Evolutionary conservation across 2,888 invertebrate species (phyloP), one percentile per base, ranked within the genome.

Genomic region (Andrena chrysosceles): DNA sequence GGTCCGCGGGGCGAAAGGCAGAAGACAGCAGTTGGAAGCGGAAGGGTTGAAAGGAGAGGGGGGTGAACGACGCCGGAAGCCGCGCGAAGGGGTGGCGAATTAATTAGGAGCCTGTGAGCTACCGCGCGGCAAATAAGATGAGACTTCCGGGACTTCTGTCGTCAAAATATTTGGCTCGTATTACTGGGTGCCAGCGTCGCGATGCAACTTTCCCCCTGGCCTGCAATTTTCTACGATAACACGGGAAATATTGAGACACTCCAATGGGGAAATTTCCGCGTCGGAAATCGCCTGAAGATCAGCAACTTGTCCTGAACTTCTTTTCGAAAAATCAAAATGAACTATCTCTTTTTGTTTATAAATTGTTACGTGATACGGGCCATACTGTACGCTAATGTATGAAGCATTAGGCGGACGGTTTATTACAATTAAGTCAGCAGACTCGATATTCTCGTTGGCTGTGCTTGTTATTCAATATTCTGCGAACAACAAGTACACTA

Each of bases 41-140:
- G 59, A 49, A 23, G 26, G n/a, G 26, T 56, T 59, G 35, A 72
- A 56, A 67, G 33, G 52, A 63, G 52, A 31, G 35, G 60, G 54
- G 54, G 20, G 20, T 4, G 23, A 49, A 6, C 20, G 26, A 33
- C 49, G 49, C n/a, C 54, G 62, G 62, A 72, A 62, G 31, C 8
- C 20, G 52, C 23, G 54, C 23, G 35, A 35, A 6, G 56, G 60
- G n/a, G 52, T 81, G 70, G 76, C 77, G 87, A 89, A 91, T 92
- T 93, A 93, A 93, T 93, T 92, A 93, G 92, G 91, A 91, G 82
- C 83, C 84, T 83, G 83, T 78, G 87, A 90, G 87, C 90, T 89
- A 87, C 87, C 87, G 81, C 79, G 77, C 72, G 81, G 85, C 84
- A 87, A 90, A 87, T 85, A 83, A 85, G 85, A 77, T 81, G 71